Evolutionary conservation across 2,888 invertebrate species (phyloP).

Genomic region (Trachelus troglodyta): DNA sequence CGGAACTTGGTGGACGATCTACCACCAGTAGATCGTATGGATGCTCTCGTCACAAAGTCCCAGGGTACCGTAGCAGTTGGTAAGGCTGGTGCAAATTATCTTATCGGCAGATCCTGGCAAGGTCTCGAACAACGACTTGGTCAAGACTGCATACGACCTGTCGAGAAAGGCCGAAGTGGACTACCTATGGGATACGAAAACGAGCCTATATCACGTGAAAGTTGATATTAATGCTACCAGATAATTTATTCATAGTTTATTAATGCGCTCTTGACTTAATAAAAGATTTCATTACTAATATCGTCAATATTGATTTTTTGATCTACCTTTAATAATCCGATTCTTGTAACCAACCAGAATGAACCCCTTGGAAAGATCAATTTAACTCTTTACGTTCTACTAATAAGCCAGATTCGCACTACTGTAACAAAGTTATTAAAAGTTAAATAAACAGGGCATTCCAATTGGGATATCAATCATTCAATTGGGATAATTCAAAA

Average conservation of each 20-base stretch:
- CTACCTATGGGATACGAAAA: conserved; percentile 79
- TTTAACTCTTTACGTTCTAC: too few species aligned
- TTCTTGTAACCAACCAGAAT: not conserved
- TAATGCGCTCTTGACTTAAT: not conserved
- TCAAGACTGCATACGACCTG: conserved; percentile 75
- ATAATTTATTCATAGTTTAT: conserved; percentile 4
- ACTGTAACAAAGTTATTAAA: not conserved
- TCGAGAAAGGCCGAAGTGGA: conserved; percentile 80
- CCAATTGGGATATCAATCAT: too few species aligned
- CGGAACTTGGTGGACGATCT: conserved; percentile 63
- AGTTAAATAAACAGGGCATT: not conserved
- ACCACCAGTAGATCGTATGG: conserved; percentile 61
- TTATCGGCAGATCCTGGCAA: conserved; percentile 81
- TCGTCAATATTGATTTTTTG: not conserved
- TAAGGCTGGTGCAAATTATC: conserved; percentile 73
- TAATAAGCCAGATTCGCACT: not conserved
- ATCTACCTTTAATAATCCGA: not conserved
- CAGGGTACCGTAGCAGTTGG: conserved; percentile 64
- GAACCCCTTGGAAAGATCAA: too few species aligned
- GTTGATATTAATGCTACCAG: not conserved
- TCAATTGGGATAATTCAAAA: not conserved
- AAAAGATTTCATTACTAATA: not conserved
- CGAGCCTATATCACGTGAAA: conserved; percentile 58
- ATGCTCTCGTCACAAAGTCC: conserved; percentile 44
- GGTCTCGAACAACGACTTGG: conserved; percentile 88